Evolutionary conservation across 2,888 invertebrate genomes (phyloP).

Genomic region (Pogonocherus hispidulus): DNA sequence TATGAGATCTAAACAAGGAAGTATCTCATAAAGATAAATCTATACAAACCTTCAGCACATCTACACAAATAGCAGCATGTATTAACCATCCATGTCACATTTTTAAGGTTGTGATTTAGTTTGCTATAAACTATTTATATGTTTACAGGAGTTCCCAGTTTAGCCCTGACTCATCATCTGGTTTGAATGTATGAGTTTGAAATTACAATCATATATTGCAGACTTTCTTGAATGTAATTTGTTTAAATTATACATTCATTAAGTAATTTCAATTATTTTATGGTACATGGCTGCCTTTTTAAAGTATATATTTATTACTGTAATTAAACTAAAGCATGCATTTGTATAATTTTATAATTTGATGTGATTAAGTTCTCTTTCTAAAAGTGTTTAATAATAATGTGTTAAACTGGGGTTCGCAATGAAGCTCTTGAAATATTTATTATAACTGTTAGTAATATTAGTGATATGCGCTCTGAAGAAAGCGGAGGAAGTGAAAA

Average conservation of each 20-base stretch:
- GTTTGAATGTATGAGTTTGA: background rate
- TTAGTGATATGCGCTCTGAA: background rate
- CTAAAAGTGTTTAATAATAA: no score
- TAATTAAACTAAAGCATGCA: background rate
- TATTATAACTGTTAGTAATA: background rate
- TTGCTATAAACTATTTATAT: slow-evolving; percentile 22
- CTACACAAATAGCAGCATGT: slow-evolving; percentile 4
- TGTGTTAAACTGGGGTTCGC: no score
- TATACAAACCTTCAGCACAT: background rate
- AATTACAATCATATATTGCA: background rate
- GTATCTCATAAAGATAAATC: slow-evolving; percentile 14
- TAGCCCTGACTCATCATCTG: slow-evolving; percentile 4
- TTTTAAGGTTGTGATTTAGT: background rate
- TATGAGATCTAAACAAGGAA: slow-evolving; percentile 7
- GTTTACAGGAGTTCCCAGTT: background rate
- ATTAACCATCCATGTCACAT: slow-evolving; percentile 4
- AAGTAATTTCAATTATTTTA: slow-evolving; percentile 5
- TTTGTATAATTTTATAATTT: background rate
- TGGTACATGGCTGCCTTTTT: background rate
- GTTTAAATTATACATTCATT: slow-evolving; percentile 6
- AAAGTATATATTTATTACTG: background rate
- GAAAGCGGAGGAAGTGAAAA: no score
- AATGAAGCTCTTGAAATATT: no score
- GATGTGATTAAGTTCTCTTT: no score
- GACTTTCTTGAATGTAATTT: background rate